Evolutionary conservation across 2,797 vertebrate genomes (phyloP).

Genomic region (Enteromius fasciolatus): DNA sequence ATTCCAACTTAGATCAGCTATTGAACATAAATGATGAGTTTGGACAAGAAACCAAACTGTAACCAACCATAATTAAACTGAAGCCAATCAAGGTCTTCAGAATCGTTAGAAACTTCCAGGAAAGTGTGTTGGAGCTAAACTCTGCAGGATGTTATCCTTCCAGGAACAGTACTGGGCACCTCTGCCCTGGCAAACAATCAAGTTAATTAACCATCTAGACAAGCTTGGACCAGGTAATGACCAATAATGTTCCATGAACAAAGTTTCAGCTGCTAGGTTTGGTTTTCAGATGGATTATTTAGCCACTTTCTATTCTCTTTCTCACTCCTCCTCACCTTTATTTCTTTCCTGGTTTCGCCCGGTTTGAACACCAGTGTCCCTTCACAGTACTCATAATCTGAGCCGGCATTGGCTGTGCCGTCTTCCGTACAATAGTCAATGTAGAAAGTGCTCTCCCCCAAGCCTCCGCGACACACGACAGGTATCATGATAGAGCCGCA

Average conservation of each 20-base stretch:
- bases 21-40: not conserved
- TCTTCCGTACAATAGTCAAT: conserved; percentile 96
- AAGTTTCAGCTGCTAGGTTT: not conserved
- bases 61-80: not conserved
- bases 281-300: not conserved
- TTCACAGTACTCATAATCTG: conserved; percentile 87
- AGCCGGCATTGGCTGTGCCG: conserved; percentile 90
- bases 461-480: conserved; percentile 82
- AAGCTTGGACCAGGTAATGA: not conserved
- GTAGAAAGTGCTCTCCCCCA: conserved; percentile 90
- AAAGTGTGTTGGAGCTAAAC: not conserved
- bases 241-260: not conserved
- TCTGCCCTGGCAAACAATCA: not conserved
- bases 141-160: not conserved
- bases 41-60: not conserved
- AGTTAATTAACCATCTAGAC: not conserved
- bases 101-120: not conserved
- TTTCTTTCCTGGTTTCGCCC: conserved; percentile 88
- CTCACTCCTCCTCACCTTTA: conserved; percentile 76
- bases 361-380: conserved; percentile 95
- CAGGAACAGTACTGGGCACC: not conserved
- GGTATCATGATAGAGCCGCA: conserved; percentile 82
- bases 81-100: not conserved
- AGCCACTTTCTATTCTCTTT: not conserved
- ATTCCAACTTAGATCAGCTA: not conserved